Conservation (phyloP, 2,113 vertebrate species). For the Pelecanus crispus region DNA sequence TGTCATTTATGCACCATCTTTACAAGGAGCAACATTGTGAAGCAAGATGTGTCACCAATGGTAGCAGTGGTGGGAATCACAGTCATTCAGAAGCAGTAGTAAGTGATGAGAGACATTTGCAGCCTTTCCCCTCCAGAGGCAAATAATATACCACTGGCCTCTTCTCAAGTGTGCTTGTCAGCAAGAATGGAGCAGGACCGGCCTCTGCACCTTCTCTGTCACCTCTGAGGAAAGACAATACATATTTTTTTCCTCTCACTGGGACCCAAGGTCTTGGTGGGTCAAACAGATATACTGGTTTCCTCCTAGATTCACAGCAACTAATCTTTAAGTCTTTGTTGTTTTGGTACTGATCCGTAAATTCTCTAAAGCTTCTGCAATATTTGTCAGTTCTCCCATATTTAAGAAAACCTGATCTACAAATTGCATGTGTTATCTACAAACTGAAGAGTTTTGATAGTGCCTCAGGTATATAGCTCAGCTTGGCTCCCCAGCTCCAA, state of each 20-base stretch:
- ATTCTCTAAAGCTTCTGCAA: not conserved
- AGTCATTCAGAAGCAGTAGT: not conserved
- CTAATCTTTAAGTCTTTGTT: not conserved
- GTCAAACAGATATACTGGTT: not conserved
- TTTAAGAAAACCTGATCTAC: not conserved
- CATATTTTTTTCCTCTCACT: not conserved
- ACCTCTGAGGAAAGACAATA: not conserved
- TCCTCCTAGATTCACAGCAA: not conserved
- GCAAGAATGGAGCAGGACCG: not conserved
- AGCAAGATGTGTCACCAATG: not conserved
- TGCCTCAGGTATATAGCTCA: not conserved
- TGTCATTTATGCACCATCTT: not conserved
- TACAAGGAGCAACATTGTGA: not conserved
- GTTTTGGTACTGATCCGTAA: not conserved
- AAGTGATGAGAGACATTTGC: not conserved
- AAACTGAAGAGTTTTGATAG: not conserved
- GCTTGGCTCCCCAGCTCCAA: not conserved
- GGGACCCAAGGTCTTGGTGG: not conserved
- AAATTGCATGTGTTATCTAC: not conserved
- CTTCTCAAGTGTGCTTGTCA: not conserved
- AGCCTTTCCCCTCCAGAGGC: not conserved
- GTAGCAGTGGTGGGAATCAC: not conserved
- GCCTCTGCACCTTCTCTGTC: not conserved
- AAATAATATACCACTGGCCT: not conserved
- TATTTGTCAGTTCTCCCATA: not conserved